Conservation (phyloP, 2,888 invertebrate genomes). For the Dione vanillae region DNA sequence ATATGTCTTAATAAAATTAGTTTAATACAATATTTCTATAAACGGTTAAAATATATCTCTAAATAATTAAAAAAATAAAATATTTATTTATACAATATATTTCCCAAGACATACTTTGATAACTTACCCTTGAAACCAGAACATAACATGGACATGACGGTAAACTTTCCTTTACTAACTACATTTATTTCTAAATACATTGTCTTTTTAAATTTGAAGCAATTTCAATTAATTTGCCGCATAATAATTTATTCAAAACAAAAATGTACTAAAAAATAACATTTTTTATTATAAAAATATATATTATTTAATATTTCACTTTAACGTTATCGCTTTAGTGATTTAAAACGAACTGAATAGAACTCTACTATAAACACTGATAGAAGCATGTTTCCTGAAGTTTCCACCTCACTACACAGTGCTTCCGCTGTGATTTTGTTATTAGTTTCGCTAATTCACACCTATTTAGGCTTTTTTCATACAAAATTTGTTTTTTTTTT, state of each 20-base stretch:
- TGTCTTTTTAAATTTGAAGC: no score
- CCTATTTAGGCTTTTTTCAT: constrained; percentile 41
- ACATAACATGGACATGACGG: constrained; percentile 25
- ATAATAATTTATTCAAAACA: neutral
- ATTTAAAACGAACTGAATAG: constrained; percentile 22
- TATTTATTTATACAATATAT: no score
- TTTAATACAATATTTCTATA: no score
- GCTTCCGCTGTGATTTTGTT: constrained; percentile 58
- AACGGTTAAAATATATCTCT: no score
- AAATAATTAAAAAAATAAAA: no score
- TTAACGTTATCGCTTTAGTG: constrained; percentile 2
- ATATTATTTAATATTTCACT: neutral
- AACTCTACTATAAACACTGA: neutral
- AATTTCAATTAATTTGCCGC: neutral
- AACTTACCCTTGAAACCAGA: constrained; percentile 21
- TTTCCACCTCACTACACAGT: constrained; percentile 57
- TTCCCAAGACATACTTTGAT: no score
- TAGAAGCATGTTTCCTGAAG: constrained; percentile 59
- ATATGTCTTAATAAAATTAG: no score
- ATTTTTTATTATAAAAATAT: no score
- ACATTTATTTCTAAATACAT: constrained; percentile 9
- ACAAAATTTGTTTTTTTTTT: neutral
- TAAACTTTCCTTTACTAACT: neutral
- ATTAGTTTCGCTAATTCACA: constrained; percentile 66
- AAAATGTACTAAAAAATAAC: no score